Conservation (phyloP, 2,797 vertebrate species). For the Liparis tanakae region DNA sequence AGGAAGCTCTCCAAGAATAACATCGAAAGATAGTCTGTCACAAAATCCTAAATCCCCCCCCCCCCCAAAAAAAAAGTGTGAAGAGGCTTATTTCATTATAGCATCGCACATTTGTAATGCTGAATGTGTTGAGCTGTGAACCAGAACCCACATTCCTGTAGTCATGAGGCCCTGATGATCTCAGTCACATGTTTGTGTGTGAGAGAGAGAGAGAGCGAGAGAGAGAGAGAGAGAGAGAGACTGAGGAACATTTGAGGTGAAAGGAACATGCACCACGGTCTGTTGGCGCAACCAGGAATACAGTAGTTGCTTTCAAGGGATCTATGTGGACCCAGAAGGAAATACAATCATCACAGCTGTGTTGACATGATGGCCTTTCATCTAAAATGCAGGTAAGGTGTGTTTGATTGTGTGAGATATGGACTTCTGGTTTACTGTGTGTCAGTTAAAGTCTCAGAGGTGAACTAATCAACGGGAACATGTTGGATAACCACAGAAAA, state of each 20-base stretch:
- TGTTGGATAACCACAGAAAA: not conserved
- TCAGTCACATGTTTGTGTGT: slow-evolving; percentile 76
- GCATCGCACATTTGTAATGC: not conserved
- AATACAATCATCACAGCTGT: not conserved
- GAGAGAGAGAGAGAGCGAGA: slow-evolving; percentile 9
- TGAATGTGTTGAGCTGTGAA: slow-evolving; percentile 31
- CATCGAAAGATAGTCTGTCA: not conserved
- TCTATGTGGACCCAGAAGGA: not conserved
- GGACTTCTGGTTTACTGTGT: not conserved
- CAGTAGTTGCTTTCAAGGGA: not conserved
- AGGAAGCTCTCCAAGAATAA: not conserved
- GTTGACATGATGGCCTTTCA: slow-evolving; percentile 39
- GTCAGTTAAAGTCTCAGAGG: not conserved
- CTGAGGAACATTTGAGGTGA: slow-evolving; percentile 14
- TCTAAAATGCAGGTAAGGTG: slow-evolving; percentile 55
- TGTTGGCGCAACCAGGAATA: not conserved
- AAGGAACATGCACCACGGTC: slow-evolving; percentile 8
- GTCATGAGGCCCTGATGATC: slow-evolving; percentile 82
- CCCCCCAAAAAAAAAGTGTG: not conserved
- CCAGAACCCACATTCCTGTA: slow-evolving; percentile 74
- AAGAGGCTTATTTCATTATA: not conserved
- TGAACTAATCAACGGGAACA: not conserved
- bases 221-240: slow-evolving; percentile 13
- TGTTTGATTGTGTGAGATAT: slow-evolving; percentile 7
- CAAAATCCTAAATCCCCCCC: not conserved